Conservation (phyloP, 1,140 invertebrate species). For the Drosophila varians region DNA sequence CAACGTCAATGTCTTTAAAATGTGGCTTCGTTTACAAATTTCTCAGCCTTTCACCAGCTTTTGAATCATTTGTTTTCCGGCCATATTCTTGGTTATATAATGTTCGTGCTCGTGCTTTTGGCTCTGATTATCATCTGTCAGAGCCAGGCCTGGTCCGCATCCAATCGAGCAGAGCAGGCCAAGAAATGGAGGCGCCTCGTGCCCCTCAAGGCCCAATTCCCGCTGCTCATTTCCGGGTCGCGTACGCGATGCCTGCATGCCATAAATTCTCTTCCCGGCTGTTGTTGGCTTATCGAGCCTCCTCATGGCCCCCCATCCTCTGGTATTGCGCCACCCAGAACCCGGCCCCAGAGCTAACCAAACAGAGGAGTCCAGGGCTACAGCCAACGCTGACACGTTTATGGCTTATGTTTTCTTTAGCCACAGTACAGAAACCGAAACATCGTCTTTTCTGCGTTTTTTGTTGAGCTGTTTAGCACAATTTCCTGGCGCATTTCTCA, state of each 20-base stretch:
- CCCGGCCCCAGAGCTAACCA: neutral
- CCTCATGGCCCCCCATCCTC: neutral
- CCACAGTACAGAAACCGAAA: conserved; percentile 33
- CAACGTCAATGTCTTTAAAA: conserved; percentile 14
- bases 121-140: conserved; percentile 77
- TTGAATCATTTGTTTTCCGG: conserved; percentile 1
- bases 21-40: conserved; percentile 11
- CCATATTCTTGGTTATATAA: conserved; percentile 18
- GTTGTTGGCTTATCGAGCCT: conserved; percentile 58
- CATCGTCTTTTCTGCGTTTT: conserved; percentile 39
- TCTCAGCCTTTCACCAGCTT: neutral
- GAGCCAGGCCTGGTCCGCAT: conserved; percentile 32
- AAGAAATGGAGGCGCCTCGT: neutral
- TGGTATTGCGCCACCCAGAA: neutral
- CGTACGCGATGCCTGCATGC: conserved; percentile 61
- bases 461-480: conserved; percentile 65
- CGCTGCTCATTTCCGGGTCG: conserved; percentile 66
- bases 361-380: conserved; percentile 3
- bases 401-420: conserved; percentile 58
- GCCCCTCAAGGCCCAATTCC: conserved; percentile 33
- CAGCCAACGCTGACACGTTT: conserved; percentile 34
- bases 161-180: conserved; percentile 31
- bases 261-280: conserved; percentile 68
- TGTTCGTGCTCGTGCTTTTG: conserved; percentile 30
- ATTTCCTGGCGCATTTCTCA: conserved; percentile 75